These are phyloP conservation scores for Acanthurus tractus DNA, from an alignment of 2,797 vertebrate genomes.

Conservation along the genomic window DNA sequence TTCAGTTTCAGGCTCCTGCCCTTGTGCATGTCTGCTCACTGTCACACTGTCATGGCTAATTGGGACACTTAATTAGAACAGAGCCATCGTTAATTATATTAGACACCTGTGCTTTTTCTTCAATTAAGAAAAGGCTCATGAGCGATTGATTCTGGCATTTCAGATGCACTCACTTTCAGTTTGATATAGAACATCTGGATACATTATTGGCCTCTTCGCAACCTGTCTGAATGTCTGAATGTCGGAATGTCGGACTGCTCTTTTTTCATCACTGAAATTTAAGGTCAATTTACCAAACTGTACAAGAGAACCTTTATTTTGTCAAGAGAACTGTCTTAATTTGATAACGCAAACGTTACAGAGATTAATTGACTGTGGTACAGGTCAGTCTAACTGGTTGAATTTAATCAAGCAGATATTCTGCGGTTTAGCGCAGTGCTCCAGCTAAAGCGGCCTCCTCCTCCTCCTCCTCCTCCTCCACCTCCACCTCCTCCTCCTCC, in stretches of 20 bases:
- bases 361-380: neutral
- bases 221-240: neutral
- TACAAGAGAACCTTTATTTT: neutral
- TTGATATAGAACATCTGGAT: neutral
- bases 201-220: neutral
- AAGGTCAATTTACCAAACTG: neutral
- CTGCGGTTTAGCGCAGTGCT: slow-evolving; percentile 5
- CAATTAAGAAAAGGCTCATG: neutral
- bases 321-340: neutral
- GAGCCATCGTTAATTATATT: neutral
- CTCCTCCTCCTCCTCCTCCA: slow-evolving; percentile 7
- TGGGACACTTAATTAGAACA: neutral
- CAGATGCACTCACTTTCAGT: neutral
- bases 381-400: slow-evolving; percentile 9
- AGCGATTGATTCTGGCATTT: neutral
- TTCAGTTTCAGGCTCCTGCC: neutral
- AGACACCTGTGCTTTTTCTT: neutral
- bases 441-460: slow-evolving; percentile 14
- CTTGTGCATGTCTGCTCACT: neutral
- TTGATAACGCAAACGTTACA: neutral
- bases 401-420: slow-evolving; percentile 15
- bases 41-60: neutral
- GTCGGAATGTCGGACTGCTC: too few relatives aligned
- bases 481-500: slow-evolving; percentile 16
- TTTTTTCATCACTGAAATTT: neutral